A percentile compares a stretch with the other conserved stretches of the same genome.
Conservation (phyloP, 1,140 invertebrate genomes). For the Subanguina moxae region DNA sequence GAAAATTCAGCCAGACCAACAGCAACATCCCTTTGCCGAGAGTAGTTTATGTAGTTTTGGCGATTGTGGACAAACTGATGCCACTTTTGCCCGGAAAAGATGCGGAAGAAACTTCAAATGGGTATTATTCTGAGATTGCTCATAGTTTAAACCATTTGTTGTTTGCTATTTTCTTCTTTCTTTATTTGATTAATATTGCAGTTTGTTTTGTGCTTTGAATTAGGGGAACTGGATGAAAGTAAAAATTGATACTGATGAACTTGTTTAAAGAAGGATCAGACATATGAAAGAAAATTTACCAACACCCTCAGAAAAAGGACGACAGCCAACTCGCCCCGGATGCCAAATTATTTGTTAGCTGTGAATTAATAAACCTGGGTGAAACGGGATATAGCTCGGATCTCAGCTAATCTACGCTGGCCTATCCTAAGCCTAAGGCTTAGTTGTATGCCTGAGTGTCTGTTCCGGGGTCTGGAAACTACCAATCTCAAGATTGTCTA, state of each 20-base stretch:
- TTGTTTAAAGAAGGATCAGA: no score
- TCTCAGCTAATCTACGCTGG: no score
- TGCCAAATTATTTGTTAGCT: no score
- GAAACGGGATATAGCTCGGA: no score
- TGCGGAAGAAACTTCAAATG: background rate
- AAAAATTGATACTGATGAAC: background rate
- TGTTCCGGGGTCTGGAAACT: no score
- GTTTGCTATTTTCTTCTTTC: constrained; percentile 16
- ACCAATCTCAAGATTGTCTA: no score
- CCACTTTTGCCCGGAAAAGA: constrained; percentile 37
- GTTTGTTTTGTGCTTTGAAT: constrained; percentile 19
- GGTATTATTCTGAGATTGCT: constrained; percentile 17
- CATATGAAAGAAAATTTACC: no score
- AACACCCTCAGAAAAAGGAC: no score
- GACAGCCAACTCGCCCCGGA: no score
- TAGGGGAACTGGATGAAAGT: background rate
- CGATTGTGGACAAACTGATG: constrained; percentile 32
- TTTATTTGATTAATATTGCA: constrained; percentile 13
- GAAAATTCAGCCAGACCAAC: constrained; percentile 43
- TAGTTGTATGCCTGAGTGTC: no score
- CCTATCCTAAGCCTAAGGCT: no score
- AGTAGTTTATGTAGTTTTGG: constrained; percentile 30
- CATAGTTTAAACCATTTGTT: constrained; percentile 11
- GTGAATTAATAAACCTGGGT: no score
- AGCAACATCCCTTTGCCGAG: constrained; percentile 57